Base-by-base conservation (phyloP, 2,888 invertebrate genomes). In the Caradrina clavipalpis region DNA sequence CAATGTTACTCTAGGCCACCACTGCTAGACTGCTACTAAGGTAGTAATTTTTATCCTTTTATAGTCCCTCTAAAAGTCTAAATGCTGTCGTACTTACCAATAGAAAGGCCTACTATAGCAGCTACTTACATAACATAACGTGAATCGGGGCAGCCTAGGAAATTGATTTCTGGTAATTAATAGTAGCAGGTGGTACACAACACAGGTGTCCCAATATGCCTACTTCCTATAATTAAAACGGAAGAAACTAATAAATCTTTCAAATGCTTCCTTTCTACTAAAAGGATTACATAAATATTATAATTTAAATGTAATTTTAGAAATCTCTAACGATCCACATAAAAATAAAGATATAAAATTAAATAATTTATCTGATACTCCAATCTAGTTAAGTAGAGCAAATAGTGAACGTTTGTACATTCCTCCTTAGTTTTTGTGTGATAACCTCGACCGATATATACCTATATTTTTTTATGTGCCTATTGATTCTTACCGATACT, bases 401-500 rank as follows among this genome's bases (percentile, higher is more conserved):
- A 64, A 51, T 58, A 78, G 31, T 73, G 55, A 63, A 55, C 42
- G 78, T 63, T 55, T 39, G 13, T 47, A 55, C 56, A 47, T 65
- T 59, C 45, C 59, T 63, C 22, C 21, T 26, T 50, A 22, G 35
- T 74, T 61, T 60, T 54, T 57, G 80, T 63, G 39, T 62, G 70
- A 47, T 50, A 72, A 21, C 73, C 78, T 69, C 49, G 49, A 55
- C 59, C 45, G 45, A 67, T 47, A 21, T 10, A n/a, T 42, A 45
- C 13, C n/a, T 51, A 50, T 39, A 17, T 21, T 39, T 47, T 35
- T 59, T 26, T 45, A 55, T 11, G n/a, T 71, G 54, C 15, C 17
- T 39, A 54, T 67, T 67, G 7, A 42, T 69, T 63, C 88, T 90
- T 92, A 97, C 97, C 97, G 82, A 95, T 94, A 15, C 91, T 91